phyloP scores from a whole-genome alignment of 2,888 invertebrate genomes.

The Drosophila sordidapex region DNA sequence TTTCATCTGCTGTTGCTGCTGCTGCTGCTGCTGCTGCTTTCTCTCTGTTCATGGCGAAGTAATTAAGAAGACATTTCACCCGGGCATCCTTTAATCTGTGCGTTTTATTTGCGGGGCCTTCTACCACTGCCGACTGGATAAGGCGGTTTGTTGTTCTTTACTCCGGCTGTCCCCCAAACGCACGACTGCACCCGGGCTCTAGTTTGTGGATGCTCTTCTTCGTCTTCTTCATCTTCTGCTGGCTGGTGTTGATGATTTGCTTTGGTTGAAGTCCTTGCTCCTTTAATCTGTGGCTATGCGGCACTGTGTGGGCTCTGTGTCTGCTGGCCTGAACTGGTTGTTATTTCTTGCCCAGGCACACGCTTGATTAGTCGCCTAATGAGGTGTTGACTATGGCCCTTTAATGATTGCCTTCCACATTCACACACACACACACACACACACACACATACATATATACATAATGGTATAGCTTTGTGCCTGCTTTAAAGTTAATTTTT shows the following conservation, averaged over 20 bases:
- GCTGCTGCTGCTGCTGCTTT: neutral
- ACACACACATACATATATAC: conserved; percentile 7
- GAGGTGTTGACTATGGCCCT: conserved; percentile 77
- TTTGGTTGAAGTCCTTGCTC: conserved; percentile 35
- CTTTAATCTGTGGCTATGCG: conserved; percentile 53
- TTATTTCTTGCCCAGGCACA: conserved; percentile 69
- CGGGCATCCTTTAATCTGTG: conserved; percentile 82
- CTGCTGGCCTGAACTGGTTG: conserved; percentile 57
- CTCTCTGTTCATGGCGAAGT: conserved; percentile 71
- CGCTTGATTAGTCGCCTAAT: conserved; percentile 83
- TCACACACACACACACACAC: conserved; percentile 15
- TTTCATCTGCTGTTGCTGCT: neutral
- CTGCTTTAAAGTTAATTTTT: conserved; percentile 39
- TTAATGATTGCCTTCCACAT: conserved; percentile 59
- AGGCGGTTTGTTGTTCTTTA: conserved; percentile 44
- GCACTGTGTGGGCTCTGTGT: conserved; percentile 19
- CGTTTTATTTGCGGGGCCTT: conserved; percentile 71
- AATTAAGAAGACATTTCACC: conserved; percentile 82
- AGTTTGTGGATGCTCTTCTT: conserved; percentile 34
- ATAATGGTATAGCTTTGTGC: conserved; percentile 20
- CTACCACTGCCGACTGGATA: conserved; percentile 3
- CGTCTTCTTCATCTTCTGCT: conserved; percentile 3
- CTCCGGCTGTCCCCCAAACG: conserved; percentile 46
- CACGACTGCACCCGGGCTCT: conserved; percentile 49
- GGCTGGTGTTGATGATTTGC: conserved; percentile 53